These are phyloP conservation scores for Auanema freiburgensis DNA, from an alignment of 2,888 invertebrate species.

Conservation along the genomic window DNA sequence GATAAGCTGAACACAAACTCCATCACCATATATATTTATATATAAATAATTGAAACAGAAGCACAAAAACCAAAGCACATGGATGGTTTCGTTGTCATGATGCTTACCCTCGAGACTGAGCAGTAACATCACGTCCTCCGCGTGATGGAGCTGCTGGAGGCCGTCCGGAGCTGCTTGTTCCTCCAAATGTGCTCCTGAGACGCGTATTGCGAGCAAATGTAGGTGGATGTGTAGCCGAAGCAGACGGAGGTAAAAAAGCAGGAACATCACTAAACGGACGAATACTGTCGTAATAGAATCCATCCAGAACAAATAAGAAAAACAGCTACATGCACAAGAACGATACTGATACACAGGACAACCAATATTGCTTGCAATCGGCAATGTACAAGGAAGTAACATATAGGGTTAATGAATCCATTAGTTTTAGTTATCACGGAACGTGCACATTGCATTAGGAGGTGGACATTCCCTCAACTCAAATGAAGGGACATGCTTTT, in stretches of 20 bases:
- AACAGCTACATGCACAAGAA: too few species aligned
- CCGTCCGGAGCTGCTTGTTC: slow-evolving; percentile 4
- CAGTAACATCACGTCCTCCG: background rate
- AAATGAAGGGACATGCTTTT: slow-evolving; percentile 9
- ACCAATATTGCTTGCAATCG: too few species aligned
- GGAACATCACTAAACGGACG: slow-evolving; percentile 13
- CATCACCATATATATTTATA: slow-evolving; percentile 5
- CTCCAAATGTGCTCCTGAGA: slow-evolving; percentile 13
- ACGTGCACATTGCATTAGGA: too few species aligned
- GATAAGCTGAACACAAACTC: slow-evolving; percentile 20
- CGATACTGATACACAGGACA: too few species aligned
- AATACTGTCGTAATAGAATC: slow-evolving; percentile 4
- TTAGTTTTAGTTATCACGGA: too few species aligned
- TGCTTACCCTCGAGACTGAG: background rate
- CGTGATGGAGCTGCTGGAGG: slow-evolving; percentile 5
- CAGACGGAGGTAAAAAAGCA: slow-evolving; percentile 7
- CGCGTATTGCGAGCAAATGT: slow-evolving; percentile 16
- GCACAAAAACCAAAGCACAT: too few species aligned
- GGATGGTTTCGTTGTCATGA: too few species aligned
- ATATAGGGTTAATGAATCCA: too few species aligned
- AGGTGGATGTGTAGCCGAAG: slow-evolving; percentile 26
- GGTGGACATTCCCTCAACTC: background rate
- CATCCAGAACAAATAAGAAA: too few species aligned
- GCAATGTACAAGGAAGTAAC: too few species aligned
- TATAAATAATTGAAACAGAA: background rate